Evolutionary conservation across 2,888 invertebrate species (phyloP).

Genomic region (Machimus rusticus): DNA sequence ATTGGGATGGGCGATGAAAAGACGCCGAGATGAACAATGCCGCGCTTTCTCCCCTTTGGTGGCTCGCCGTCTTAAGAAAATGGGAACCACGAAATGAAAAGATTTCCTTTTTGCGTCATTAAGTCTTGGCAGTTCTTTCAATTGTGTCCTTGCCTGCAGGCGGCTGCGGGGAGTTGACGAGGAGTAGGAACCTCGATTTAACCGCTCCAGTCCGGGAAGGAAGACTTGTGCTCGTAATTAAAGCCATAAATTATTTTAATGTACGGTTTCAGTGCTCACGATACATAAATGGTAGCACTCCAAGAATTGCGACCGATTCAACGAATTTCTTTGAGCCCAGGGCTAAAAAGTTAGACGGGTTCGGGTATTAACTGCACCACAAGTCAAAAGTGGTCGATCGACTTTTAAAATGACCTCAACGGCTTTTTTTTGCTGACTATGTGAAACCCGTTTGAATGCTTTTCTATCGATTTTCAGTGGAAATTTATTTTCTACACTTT

Average conservation of each 20-base stretch:
- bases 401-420: neutral
- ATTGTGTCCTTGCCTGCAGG: slow-evolving; percentile 25
- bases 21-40: slow-evolving; percentile 23
- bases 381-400: neutral
- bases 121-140: slow-evolving; percentile 37
- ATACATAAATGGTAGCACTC: neutral
- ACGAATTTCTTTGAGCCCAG: neutral
- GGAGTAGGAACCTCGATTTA: neutral
- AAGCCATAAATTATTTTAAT: slow-evolving; percentile 39
- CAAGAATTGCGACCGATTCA: neutral
- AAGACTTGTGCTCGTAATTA: slow-evolving; percentile 31
- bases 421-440: neutral
- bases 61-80: slow-evolving; percentile 32
- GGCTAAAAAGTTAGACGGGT: slow-evolving; percentile 10
- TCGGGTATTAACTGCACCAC: neutral
- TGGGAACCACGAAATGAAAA: slow-evolving; percentile 40
- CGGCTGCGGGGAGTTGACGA: neutral
- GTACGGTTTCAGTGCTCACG: neutral
- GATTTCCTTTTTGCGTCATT: slow-evolving; percentile 41
- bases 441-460: neutral
- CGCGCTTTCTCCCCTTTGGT: neutral
- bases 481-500: slow-evolving; percentile 33
- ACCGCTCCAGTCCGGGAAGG: neutral
- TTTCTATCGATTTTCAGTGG: slow-evolving; percentile 6
- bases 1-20: neutral